Evolutionary conservation across 2,888 invertebrate species (phyloP).

Genomic region (Hermodice carunculata): DNA sequence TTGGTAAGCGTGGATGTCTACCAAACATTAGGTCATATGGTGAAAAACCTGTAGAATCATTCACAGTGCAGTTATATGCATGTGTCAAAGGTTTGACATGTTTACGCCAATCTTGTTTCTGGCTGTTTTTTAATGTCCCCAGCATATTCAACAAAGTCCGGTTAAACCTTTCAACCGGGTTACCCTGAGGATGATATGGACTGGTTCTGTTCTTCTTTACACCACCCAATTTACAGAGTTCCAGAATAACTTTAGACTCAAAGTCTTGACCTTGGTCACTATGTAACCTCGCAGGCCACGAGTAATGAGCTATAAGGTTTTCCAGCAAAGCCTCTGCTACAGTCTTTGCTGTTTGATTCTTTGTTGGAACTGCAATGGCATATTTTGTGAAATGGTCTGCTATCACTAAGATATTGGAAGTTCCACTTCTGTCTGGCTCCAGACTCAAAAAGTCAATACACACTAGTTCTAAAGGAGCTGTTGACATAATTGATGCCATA

Average conservation of each 20-base stretch:
- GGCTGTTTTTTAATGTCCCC: background rate
- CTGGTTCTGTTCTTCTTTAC: background rate
- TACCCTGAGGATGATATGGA: background rate
- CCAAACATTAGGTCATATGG: background rate
- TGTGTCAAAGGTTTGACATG: background rate
- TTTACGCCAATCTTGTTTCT: background rate
- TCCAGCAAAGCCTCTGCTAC: background rate
- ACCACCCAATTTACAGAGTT: background rate
- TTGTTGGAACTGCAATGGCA: background rate
- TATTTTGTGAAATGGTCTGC: background rate
- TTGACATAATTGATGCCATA: too few species aligned
- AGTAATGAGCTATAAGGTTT: background rate
- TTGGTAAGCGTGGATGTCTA: background rate
- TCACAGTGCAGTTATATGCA: background rate
- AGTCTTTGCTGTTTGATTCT: conserved; percentile 1
- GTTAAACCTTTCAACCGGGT: background rate
- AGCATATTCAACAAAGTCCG: background rate
- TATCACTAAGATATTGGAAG: background rate
- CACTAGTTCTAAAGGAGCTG: background rate
- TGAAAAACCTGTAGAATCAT: background rate
- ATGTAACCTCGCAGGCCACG: background rate
- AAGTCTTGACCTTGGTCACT: background rate
- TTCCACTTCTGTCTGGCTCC: background rate
- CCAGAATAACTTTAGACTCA: background rate
- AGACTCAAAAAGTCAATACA: background rate